Evolutionary conservation across 2,797 vertebrate species (phyloP).

Genomic region (Xiphophorus birchmanni): DNA sequence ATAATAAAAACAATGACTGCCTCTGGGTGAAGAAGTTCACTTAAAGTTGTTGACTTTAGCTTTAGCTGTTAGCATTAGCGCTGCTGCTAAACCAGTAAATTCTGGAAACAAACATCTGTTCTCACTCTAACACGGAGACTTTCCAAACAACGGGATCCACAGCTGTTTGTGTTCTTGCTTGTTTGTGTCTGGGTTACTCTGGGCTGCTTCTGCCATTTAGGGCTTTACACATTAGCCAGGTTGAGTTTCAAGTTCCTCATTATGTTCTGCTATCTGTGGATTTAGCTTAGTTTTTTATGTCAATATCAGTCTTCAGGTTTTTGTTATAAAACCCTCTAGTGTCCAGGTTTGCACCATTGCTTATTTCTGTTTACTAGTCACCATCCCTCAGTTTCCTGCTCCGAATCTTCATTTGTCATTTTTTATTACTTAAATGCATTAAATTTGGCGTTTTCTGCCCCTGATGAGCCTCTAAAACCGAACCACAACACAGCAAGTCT

Average conservation of each 20-base stretch:
- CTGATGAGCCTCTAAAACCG: not conserved
- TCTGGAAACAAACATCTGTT: not conserved
- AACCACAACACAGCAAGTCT: not conserved
- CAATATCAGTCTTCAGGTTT: not conserved
- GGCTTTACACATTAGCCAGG: not conserved
- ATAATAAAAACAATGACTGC: not conserved
- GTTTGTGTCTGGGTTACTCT: not conserved
- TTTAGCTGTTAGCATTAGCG: not conserved
- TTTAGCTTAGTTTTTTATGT: not conserved
- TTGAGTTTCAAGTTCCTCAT: not conserved
- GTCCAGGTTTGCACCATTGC: not conserved
- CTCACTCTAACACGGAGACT: not conserved
- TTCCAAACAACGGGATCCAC: not conserved
- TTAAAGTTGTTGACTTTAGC: not conserved
- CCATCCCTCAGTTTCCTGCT: not conserved
- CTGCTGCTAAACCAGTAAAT: not conserved
- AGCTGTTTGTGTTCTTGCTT: not conserved
- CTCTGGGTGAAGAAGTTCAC: not conserved
- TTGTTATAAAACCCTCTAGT: not conserved
- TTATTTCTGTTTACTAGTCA: not conserved
- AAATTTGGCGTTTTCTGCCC: not conserved
- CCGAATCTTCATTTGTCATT: not conserved
- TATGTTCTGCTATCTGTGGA: not conserved
- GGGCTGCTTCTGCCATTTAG: not conserved
- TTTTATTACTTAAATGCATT: not conserved